Evolutionary conservation across 2,797 vertebrate species (phyloP), one percentile per base, ranked within the genome.

Genomic region (Pangasius macronema): DNA sequence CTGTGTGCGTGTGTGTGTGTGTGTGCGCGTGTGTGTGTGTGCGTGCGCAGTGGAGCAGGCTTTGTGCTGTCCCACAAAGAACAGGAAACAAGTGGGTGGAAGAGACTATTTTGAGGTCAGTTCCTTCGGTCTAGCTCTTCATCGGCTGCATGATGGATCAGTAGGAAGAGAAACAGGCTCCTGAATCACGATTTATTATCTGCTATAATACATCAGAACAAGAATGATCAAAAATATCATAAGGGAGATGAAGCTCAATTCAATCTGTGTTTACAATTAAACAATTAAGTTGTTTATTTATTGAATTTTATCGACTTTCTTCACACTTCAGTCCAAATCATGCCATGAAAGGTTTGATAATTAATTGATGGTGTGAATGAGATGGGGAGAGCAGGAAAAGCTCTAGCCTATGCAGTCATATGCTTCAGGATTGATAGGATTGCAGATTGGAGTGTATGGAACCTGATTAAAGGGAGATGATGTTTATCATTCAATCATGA

Each of bases 21-120:
- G 39, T 39, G n/a, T 70, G 75, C 51, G 76, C 59, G 84, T 85
- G 42, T 76, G 79, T 86, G 53, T 39, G 33, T 46, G 84, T 75
- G 92, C 89, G 90, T 92, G 91, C 91, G 91, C 90, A 92, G 92
- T 92, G 90, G 88, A 84, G 76, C 77, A 57, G 49, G 90, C 89
- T 95, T 95, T 95, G 94, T 96, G 90, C 89, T 92, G 76, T 89
- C 82, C 76, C 91, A 95, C 94, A 95, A 96, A 95, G 93, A 95
- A 94, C 94, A 96, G 95, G 95, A 96, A 96, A 92, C 93, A 90
- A 51, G 51, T 91, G 92, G 94, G 95, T 94, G 93, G 83, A 76
- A 83, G 2, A 89, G 94, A 90, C 91, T 72, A 91, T 91, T 90
- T 91, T 89, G 91, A 93, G 94, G 94, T 95, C 95, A 94, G 93